These are phyloP conservation scores for Charanyca ferruginea DNA, from an alignment of 2,888 invertebrate species.

Conservation along the genomic window DNA sequence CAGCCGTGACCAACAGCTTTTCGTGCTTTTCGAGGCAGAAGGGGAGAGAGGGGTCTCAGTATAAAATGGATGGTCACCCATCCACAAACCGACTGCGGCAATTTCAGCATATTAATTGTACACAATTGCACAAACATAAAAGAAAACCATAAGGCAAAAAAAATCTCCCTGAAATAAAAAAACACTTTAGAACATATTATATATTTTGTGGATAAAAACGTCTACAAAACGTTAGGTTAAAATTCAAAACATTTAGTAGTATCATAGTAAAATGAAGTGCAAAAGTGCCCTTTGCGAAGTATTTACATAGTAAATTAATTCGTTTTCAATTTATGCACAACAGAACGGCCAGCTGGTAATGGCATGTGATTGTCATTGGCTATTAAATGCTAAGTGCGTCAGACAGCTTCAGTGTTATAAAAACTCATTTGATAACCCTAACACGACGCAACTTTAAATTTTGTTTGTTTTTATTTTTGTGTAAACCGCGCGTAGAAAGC, in stretches of 20 bases:
- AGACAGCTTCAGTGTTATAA: constrained; percentile 49
- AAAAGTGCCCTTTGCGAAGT: constrained; percentile 46
- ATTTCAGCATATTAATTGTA: too few species aligned
- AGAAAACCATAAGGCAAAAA: too few species aligned
- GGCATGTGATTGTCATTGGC: constrained; percentile 64
- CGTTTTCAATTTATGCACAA: constrained; percentile 61
- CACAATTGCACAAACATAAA: too few species aligned
- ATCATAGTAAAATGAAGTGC: constrained; percentile 45
- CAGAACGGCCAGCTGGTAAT: constrained; percentile 59
- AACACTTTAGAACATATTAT: background rate
- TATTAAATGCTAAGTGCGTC: constrained; percentile 65
- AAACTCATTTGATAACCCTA: constrained; percentile 56
- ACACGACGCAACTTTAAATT: constrained; percentile 5
- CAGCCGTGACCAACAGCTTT: too few species aligned
- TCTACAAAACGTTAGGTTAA: background rate
- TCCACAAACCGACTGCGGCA: too few species aligned
- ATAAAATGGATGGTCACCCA: too few species aligned
- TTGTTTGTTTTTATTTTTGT: background rate
- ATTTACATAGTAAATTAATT: constrained; percentile 71
- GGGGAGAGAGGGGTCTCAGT: too few species aligned
- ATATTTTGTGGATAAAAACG: background rate
- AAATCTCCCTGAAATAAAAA: too few species aligned
- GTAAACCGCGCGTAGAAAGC: background rate
- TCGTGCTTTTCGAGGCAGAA: too few species aligned
- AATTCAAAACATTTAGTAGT: constrained; percentile 35